Evolutionary conservation across 2,113 vertebrate species (phyloP).

Genomic region (Tiliqua scincoides): DNA sequence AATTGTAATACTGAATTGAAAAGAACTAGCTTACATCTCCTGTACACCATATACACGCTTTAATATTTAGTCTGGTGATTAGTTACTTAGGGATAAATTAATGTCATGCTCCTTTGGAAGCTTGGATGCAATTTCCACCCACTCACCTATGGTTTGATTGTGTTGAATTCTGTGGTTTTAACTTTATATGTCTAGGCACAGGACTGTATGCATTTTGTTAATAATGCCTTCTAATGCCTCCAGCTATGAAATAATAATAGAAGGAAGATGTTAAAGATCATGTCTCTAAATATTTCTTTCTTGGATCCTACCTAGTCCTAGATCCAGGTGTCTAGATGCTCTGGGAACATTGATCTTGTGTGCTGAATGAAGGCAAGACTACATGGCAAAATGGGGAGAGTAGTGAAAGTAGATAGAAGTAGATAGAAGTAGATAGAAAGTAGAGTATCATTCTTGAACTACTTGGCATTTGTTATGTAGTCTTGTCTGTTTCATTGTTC

Average conservation of each 20-base stretch:
- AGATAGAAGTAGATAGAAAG: too few species aligned
- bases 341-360: background rate
- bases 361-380: background rate
- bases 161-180: background rate
- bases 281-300: background rate
- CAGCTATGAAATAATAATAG: accelerated
- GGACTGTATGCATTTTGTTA: background rate
- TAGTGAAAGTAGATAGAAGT: background rate
- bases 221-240: background rate
- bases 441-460: background rate
- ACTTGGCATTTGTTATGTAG: accelerated
- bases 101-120: background rate
- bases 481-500: background rate
- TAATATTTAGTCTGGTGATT: background rate
- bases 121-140: background rate
- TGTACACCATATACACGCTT: too few species aligned
- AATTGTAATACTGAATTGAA: background rate
- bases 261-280: accelerated
- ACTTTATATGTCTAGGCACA: background rate
- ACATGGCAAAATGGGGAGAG: background rate
- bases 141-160: background rate
- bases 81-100: background rate
- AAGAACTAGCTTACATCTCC: background rate
- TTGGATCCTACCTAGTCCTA: accelerated
- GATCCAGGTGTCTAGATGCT: background rate